These are phyloP conservation scores for Acyrthosiphon pisum DNA, from an alignment of 1,140 invertebrate genomes.

Conservation along the genomic window DNA sequence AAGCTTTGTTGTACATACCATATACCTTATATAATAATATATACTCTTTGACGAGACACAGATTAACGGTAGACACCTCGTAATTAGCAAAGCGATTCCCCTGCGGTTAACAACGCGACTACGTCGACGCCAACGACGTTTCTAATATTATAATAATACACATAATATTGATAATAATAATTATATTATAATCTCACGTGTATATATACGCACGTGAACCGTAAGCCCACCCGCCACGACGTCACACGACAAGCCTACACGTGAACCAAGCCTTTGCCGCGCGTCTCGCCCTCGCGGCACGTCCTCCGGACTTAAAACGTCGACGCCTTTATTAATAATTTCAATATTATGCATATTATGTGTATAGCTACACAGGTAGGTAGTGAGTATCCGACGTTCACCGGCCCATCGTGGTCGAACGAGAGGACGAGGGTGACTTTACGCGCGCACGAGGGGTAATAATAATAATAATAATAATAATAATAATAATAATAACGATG, in stretches of 20 bases:
- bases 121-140: not conserved
- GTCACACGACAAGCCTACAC: not conserved
- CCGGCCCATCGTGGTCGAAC: not conserved
- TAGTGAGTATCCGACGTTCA: not conserved
- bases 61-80: constrained; percentile 37
- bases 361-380: not conserved
- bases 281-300: not conserved
- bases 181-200: constrained; percentile 5
- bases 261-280: not conserved
- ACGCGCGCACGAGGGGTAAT: not conserved
- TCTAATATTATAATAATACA: constrained; percentile 2
- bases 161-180: not conserved
- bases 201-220: not conserved
- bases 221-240: not conserved
- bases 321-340: constrained; percentile 53
- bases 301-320: constrained; percentile 17
- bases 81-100: constrained; percentile 27
- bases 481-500: not conserved
- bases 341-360: constrained; percentile 12
- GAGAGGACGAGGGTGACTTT: not conserved
- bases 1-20: not conserved
- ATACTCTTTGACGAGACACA: constrained; percentile 31
- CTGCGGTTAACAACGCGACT: not conserved
- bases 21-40: not conserved
- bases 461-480: constrained; percentile 8